Evolutionary conservation across 2,113 vertebrate genomes (phyloP), one percentile per base, ranked within the genome.

Genomic region (Notothenia coriiceps): DNA sequence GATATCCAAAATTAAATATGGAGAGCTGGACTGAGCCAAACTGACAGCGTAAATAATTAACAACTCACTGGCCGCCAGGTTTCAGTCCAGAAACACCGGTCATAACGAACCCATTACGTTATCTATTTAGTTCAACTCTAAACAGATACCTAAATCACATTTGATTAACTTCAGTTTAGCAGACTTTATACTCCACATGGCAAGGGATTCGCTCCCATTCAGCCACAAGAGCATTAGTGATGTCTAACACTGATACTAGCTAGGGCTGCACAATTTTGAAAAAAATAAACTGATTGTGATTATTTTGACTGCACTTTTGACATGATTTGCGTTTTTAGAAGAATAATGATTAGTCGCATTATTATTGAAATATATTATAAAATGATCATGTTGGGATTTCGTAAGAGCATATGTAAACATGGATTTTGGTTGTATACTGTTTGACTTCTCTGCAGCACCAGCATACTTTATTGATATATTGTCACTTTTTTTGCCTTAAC

Each of bases 11-110:
- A 43, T 52, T 57, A 46, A 46, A 69, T 20, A 20, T 46, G 70
- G 12, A 43, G 51, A 78, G 47, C 7, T 67, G 65, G 40, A 67
- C 35, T 14, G 25, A 33, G 35, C 49, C 52, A 35, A 64, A 43
- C 44, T 22, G 13, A 22, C 15, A 33, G 62, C 29, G 52, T 65
- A 79, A 85, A 81, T 59, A 77, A 62, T 71, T 52, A n/a, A 71
- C 43, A 50, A 62, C 12, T 70, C 47, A 64, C 54, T 49, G 44
- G 40, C 52, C 25, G 10, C 29, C 8, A 9, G 14, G 29, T 50
- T n/a, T 60, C 54, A 40, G 13, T 59, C 44, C 62, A 66, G 60
- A 60, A n/a, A 55, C 70, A 65, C 20, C 52, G 51, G n/a, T 60
- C 46, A 55, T 40, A 61, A 61, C 20, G 20, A 62, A 66, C 8